Base-by-base conservation (phyloP, 2,797 vertebrate genomes). In the Discoglossus pictus region DNA sequence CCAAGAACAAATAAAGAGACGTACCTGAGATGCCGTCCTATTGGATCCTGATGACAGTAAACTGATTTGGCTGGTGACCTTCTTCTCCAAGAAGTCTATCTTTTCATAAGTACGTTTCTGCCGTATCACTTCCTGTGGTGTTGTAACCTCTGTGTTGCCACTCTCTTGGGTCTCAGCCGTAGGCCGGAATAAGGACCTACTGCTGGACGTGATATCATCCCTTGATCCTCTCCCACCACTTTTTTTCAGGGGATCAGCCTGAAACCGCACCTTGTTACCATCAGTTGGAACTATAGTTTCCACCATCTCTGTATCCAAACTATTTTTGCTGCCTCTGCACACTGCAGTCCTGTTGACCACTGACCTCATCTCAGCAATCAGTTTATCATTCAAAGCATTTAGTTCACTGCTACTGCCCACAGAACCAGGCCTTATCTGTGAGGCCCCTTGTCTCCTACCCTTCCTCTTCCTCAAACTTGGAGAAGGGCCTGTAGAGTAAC, bases 41-140 rank as follows among this genome's bases (percentile, higher is more conserved):
- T 83, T 73, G 20, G 85, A 80, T 8, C 89, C 89, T 0, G 88
- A 90, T 1, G 88, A 92, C 25, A 89, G 86, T 67, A 92, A 79
- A 65, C 87, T 90, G 53, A 79, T 83, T 76, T 89, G 91, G 74
- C 88, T 89, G n/a, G 83, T 88, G 64, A 91, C 61, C 0, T 86
- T 92, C 86, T 92, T 91, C 79, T 95, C 93, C 80, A 96, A 80
- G 52, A 90, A 94, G 82, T 94, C 92, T 76, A 94, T 91, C 79
- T 95, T 95, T 75, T 96, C 94, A 74, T 92, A 94, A 16, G 93
- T 93, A 74, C 93, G 90, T 78, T 96, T 96, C 80, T 95, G 92
- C 47, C 94, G 86, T 23, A 90, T 77, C 21, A 87, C 80, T 34
- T 95, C 89, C 43, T 79, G 81, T 0, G 73, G 86, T 10, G 65